Evolutionary conservation across 1,140 invertebrate species (phyloP), one percentile per base, ranked within the genome.

Genomic region (Ceratina calcarata): DNA sequence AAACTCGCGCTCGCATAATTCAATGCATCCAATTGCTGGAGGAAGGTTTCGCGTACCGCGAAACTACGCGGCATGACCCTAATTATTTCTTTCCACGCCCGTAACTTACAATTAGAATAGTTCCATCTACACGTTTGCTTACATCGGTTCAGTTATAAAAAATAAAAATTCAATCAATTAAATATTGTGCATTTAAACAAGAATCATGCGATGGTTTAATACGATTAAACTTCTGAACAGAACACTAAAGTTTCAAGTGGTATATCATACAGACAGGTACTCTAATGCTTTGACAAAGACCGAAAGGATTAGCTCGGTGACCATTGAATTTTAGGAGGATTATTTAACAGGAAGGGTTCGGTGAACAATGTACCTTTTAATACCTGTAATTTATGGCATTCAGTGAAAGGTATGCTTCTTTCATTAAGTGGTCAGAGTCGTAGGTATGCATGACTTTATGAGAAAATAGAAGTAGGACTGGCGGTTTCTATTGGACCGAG

Each of bases 81-180:
- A 78, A 78, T 78, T 78, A 78, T 71, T n/a, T 60, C 55, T 71
- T 64, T 78, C 76, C 76, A 71, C 68, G 67, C 49, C 27, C 16
- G 24, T 64, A 78, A 27, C 68, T 78, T 77, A 49, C 12, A 55
- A 32, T 32, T 32, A 32, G 18, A 15, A 37, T 24, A 60, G 55
- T 68, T 24, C 20, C 8, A 4, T 49, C 20, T 53, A 3, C 12
- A 15, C 24, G 51, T n/a, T 22, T 7, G 57, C 12, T 8, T 1
- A 27, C 45, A 27, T 18, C 53, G n/a, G 22, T 16, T 7, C 57
- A 37, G 57, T 77, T 64, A 45, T 66, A 58, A 71, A 68, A 1
- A 32, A 32, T 32, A 32, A 32, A 32, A 32, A 32, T 32, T 32
- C 27, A 32, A 32, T 32, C 27, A 2, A 32, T 32, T 32, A 32